Percentiles rank a stretch among this genome's conserved stretches.
These are phyloP conservation scores for Petrolisthes manimaculis DNA, from an alignment of 2,888 invertebrate genomes.

Conservation along the genomic window DNA sequence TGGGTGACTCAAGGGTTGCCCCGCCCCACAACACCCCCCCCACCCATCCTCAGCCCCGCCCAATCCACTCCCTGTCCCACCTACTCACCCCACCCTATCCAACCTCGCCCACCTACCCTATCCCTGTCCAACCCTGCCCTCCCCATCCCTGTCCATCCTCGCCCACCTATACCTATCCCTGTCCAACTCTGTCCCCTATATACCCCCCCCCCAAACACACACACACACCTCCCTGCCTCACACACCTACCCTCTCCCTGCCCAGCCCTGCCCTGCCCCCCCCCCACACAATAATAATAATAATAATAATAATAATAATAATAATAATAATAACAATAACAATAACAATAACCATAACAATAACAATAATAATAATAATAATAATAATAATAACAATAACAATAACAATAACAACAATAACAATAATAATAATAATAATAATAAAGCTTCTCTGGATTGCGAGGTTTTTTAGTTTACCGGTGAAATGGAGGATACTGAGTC, in stretches of 20 bases:
- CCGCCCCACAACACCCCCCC: background rate
- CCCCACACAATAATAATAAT: no score
- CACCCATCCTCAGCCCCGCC: background rate
- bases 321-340: no score
- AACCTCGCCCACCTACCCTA: background rate
- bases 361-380: no score
- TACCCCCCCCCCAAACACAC: background rate
- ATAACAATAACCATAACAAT: no score
- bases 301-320: no score
- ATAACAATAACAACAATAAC: no score
- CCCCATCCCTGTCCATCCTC: background rate
- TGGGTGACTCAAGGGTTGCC: background rate
- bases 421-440: no score
- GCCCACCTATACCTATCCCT: background rate
- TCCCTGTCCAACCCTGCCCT: background rate
- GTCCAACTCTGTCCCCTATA: background rate
- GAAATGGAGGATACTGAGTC: no score
- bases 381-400: no score
- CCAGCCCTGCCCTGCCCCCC: background rate
- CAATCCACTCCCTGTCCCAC: background rate
- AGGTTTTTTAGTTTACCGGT: no score
- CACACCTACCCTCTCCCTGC: background rate
- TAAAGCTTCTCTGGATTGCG: no score
- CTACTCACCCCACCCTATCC: background rate
- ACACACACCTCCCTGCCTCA: background rate